Base-by-base conservation (phyloP, 2,113 vertebrate genomes). In the Trogon surrucura region DNA sequence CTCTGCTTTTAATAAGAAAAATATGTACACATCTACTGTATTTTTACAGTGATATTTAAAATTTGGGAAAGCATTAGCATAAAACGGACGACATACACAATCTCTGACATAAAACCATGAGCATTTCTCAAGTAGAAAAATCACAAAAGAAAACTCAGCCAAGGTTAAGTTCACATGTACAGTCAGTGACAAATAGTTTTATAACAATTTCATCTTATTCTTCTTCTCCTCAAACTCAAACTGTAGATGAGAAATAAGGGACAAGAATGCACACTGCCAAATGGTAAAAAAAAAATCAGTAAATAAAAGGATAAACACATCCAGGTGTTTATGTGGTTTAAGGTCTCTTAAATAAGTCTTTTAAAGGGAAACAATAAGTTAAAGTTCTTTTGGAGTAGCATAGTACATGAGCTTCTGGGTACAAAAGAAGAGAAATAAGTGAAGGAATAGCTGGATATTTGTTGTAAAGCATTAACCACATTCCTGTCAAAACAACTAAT, bases 401-500 rank as follows among this genome's bases (percentile, higher is more conserved):
- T 30, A 65, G 19, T 26, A 53, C 34, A 45, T 53, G 27, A 77
- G 41, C 78, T 91, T 91, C 81, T 82, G 26, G 27, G 17, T 41
- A 64, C 6, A 78, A 70, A 92, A 92, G 85, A 32, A 27, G 19
- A 83, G 25, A 75, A 92, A 20, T 81, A 91, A 92, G 32, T 79
- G 56, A 94, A 73, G n/a, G 34, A 66, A 90, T 75, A 93, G 20
- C 5, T 83, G 30, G 10, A 36, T 69, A 79, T 78, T 93, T 82
- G 7, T 36, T 54, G 8, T 50, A 82, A 69, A 93, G 20, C 29
- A 57, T 81, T 81, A 92, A 66, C 22, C 6, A n/a, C 26, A 51
- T 88, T 93, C 45, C 21, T 74, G 81, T 83, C 48, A 87, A 61
- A 62, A 88, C 70, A 89, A 96, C 85, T 60, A 93, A 91, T 54